phyloP scores from a whole-genome alignment of 2,888 invertebrate species.

The Leptura quadrifasciata region DNA sequence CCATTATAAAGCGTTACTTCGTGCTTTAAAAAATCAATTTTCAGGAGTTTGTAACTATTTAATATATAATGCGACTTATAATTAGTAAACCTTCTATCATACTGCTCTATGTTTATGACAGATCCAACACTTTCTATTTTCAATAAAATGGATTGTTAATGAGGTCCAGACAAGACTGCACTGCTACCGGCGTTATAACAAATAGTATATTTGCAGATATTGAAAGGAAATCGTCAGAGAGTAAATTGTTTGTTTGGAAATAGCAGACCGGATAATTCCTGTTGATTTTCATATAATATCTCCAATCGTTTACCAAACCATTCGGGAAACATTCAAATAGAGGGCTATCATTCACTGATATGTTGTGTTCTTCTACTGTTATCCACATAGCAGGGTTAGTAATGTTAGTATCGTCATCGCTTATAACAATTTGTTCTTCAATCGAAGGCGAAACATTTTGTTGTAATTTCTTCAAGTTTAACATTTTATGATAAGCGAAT shows the following conservation, averaged over 20 bases:
- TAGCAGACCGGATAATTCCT: constrained; percentile 29
- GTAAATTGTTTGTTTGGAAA: too few relatives aligned
- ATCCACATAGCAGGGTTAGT: constrained; percentile 1
- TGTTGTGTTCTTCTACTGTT: constrained; percentile 26
- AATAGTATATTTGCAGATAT: constrained; percentile 5
- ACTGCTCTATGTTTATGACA: background rate
- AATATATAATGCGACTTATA: constrained; percentile 11
- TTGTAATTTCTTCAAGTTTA: background rate
- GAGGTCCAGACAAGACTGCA: background rate
- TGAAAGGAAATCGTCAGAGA: constrained; percentile 9
- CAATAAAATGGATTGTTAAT: constrained; percentile 4
- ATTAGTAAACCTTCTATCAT: background rate
- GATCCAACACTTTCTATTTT: constrained; percentile 12
- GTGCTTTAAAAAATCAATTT: background rate
- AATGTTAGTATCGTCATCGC: background rate
- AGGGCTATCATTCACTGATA: background rate
- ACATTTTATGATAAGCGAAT: constrained; percentile 26
- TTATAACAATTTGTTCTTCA: background rate
- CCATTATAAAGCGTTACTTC: too few relatives aligned
- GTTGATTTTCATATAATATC: constrained; percentile 22
- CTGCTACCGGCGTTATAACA: constrained; percentile 15
- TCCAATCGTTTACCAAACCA: constrained; percentile 28
- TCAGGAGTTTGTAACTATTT: constrained; percentile 5
- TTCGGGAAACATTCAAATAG: constrained; percentile 18
- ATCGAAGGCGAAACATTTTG: background rate